Evolutionary conservation across 2,113 vertebrate species (phyloP), one percentile per base, ranked within the genome.

Genomic region (Lophochroa leadbeateri): DNA sequence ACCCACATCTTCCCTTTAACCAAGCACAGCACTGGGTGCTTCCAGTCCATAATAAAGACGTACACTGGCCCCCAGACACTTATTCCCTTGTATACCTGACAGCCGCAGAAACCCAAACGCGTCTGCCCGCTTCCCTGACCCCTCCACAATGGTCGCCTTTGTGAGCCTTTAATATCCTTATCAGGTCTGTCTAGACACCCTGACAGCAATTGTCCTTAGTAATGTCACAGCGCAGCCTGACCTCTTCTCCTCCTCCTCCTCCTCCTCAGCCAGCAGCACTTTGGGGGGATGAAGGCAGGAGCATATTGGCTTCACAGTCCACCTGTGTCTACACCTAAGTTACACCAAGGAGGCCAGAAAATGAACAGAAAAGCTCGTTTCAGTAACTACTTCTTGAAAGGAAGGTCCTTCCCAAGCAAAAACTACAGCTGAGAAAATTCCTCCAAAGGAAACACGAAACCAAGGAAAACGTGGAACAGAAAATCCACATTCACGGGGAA

Each of bases 141-240:
- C 92, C 82, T 41, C 20, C 31, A 98, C 98, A 98, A 98, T 98
- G 97, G 86, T 58, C 37, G 21, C 55, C 97, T 98, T 98, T 98
- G 98, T 98, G 17, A 90, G 78, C 75, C 78, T 83, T 85, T 97
- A 97, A 98, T 97, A 97, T 97, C 98, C 98, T 97, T 97, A 97
- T 98, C 98, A 98, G 97, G 95, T 97, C 97, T 98, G 98, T 98
- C 98, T 98, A 98, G 98, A 98, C 97, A 90, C 92, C 88, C 95
- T 85, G 96, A 97, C 96, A 95, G 96, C 89, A 90, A 97, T 97
- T 97, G 97, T 97, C 95, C 96, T 37, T 71, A 35, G 37, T 76
- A 55, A 93, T 94, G 96, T 94, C 96, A 95, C 61, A 83, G 65
- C 2, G 60, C 95, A 88, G 90, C 28, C 95, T 97, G 97, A 97